These are phyloP conservation scores for Phytoseiulus persimilis DNA, from an alignment of 2,888 invertebrate genomes.

Conservation along the genomic window DNA sequence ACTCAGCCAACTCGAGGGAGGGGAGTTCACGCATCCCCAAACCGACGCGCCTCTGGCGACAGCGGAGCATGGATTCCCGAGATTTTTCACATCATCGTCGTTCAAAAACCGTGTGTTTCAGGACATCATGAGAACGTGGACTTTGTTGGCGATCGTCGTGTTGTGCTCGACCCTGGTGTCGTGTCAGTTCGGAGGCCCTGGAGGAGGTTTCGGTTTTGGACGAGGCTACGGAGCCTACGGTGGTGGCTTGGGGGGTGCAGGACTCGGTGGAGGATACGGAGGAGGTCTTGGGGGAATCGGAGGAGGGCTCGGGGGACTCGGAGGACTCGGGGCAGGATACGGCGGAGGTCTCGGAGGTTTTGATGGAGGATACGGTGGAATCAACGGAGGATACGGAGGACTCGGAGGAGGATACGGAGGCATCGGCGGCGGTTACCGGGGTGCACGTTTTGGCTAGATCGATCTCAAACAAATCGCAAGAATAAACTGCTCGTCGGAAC, in stretches of 20 bases:
- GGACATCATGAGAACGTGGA: not conserved
- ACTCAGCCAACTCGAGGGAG: not conserved
- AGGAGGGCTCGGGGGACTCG: not conserved
- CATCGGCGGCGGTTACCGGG: not conserved
- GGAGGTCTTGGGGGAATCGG: not conserved
- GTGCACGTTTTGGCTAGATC: not conserved
- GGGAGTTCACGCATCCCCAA: not conserved
- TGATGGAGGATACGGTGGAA: not conserved
- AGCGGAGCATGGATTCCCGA: not conserved
- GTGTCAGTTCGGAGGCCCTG: not conserved
- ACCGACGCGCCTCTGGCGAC: not conserved
- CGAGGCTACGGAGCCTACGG: not conserved
- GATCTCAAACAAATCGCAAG: not conserved
- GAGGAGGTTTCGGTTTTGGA: not conserved
- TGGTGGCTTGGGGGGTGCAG: not conserved
- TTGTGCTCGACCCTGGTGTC: not conserved
- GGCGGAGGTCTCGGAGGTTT: not conserved
- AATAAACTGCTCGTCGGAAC: not conserved
- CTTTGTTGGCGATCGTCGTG: not conserved
- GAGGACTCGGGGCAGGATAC: not conserved
- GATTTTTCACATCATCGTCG: not conserved
- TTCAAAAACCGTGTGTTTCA: not conserved
- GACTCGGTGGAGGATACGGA: not conserved
- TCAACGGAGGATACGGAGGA: not conserved
- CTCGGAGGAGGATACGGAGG: not conserved